Conservation (phyloP, 2,113 vertebrate genomes). For the Spilogale gracilis region DNA sequence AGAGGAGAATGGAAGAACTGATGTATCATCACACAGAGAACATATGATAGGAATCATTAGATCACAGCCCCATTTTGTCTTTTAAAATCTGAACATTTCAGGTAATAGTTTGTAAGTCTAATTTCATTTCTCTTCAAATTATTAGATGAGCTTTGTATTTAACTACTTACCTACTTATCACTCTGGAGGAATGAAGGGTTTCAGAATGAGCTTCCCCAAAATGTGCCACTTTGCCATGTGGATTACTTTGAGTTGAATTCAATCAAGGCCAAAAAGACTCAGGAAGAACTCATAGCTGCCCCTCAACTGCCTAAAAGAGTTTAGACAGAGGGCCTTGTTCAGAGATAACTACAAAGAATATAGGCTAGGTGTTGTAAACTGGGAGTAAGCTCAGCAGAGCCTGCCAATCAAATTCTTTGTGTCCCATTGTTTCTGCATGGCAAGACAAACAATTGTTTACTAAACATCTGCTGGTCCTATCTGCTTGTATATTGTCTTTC, state of each 20-base stretch:
- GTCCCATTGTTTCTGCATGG: not conserved
- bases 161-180: constrained; percentile 44
- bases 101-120: not conserved
- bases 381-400: not conserved
- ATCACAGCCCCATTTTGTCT: not conserved
- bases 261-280: not conserved
- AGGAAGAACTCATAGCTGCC: not conserved
- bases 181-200: not conserved
- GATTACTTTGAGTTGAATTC: not conserved
- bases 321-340: not conserved
- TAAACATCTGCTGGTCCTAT: not conserved
- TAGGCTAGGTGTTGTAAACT: not conserved
- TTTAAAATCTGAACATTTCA: constrained; percentile 15
- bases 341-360: not conserved
- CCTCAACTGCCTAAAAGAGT: not conserved
- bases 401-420: not conserved
- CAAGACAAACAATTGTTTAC: not conserved
- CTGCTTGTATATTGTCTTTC: not conserved
- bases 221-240: not conserved
- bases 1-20: not conserved
- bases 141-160: constrained; percentile 40
- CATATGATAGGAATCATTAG: not conserved
- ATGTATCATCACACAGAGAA: not conserved
- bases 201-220: not conserved
- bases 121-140: constrained; percentile 60